A percentile compares a stretch with the other conserved stretches of the same genome.
Evolutionary conservation across 1,140 invertebrate species (phyloP).

Genomic region (Anastrepha obliqua): DNA sequence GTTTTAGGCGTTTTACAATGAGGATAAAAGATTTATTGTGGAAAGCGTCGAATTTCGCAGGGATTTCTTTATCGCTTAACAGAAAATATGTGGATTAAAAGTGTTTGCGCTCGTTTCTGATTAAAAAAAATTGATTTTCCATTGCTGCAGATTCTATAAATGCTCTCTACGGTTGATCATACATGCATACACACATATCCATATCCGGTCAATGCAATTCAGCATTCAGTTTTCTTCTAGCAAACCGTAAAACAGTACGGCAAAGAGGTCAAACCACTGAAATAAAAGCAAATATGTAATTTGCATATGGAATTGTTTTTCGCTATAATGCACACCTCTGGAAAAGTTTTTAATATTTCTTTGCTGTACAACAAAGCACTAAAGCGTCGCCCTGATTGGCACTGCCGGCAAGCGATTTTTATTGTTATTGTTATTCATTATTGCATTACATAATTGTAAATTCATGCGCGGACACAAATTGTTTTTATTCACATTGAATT

Average conservation of each 20-base stretch:
- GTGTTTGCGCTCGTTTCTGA: too few relatives aligned
- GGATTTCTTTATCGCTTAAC: too few relatives aligned
- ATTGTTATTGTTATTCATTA: constrained; percentile 46
- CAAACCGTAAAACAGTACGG: background rate
- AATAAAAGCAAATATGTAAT: constrained; percentile 11
- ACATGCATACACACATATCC: too few relatives aligned
- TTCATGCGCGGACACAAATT: constrained; percentile 45
- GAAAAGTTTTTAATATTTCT: background rate
- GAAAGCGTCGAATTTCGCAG: too few relatives aligned
- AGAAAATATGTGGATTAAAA: too few relatives aligned
- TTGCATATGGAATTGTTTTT: constrained; percentile 8
- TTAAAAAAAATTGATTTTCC: too few relatives aligned
- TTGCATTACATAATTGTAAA: constrained; percentile 46
- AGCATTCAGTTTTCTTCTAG: background rate
- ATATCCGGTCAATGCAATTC: background rate
- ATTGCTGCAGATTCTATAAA: too few relatives aligned
- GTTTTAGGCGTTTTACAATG: too few relatives aligned
- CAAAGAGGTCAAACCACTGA: constrained; percentile 20
- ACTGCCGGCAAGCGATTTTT: constrained; percentile 18
- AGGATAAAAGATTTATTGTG: too few relatives aligned
- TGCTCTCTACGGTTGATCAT: too few relatives aligned
- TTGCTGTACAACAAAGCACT: background rate
- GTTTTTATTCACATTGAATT: background rate
- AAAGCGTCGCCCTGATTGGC: constrained; percentile 37
- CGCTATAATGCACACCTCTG: background rate